A percentile compares a stretch with the other conserved stretches of the same genome.
Evolutionary conservation across 2,113 vertebrate species (phyloP).

Genomic region (Proterorhinus semilunaris): DNA sequence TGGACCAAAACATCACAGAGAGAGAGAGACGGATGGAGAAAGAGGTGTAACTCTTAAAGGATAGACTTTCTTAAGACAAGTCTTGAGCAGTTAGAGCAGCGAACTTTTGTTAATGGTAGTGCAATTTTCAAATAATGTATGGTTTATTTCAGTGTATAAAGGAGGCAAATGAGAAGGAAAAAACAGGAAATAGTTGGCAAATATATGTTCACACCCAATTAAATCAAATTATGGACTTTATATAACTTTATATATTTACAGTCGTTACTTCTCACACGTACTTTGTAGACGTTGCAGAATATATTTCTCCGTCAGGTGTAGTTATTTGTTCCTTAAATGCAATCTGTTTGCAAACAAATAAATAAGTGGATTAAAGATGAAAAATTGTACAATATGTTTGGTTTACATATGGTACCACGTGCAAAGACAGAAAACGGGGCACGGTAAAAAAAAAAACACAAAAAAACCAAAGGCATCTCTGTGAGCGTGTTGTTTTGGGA

Average conservation of each 20-base stretch:
- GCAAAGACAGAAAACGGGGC: slow-evolving; percentile 14
- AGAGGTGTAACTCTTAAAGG: slow-evolving; percentile 10
- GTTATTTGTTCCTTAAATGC: neutral
- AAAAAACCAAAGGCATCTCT: slow-evolving; percentile 41
- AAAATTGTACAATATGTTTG: slow-evolving; percentile 17
- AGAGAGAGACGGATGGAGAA: slow-evolving; percentile 13
- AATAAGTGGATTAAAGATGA: neutral
- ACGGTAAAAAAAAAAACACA: slow-evolving; percentile 1
- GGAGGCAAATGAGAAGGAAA: too few species aligned
- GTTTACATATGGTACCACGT: slow-evolving; percentile 22
- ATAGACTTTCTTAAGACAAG: too few species aligned
- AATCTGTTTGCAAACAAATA: slow-evolving; percentile 25
- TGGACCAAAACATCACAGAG: slow-evolving; percentile 57
- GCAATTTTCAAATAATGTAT: too few species aligned
- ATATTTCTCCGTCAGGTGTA: neutral
- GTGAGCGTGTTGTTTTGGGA: slow-evolving; percentile 58
- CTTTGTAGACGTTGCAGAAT: neutral
- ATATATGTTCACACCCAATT: too few species aligned
- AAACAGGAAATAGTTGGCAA: too few species aligned
- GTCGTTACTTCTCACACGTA: too few species aligned
- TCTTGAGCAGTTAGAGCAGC: too few species aligned
- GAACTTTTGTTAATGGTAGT: too few species aligned
- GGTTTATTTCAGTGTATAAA: too few species aligned
- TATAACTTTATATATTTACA: too few species aligned
- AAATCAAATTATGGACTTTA: too few species aligned